phyloP scores from a whole-genome alignment of 2,888 invertebrate species.

The Ferdinandea cuprea region DNA sequence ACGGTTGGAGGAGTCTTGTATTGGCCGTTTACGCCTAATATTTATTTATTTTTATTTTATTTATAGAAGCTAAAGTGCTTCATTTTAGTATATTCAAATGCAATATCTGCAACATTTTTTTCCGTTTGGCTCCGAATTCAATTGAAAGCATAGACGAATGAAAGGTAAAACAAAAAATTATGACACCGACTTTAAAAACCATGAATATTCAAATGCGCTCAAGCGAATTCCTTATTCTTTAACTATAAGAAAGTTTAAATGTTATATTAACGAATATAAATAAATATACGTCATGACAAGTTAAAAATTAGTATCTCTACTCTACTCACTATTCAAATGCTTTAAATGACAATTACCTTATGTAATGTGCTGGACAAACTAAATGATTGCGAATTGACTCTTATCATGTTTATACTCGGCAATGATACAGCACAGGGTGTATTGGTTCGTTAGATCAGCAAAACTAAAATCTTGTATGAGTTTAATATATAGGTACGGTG shows the following conservation, averaged over 20 bases:
- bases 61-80: too few relatives aligned
- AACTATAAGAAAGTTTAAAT: slow-evolving; percentile 57
- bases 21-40: too few relatives aligned
- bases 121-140: too few relatives aligned
- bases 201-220: too few relatives aligned
- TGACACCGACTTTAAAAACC: too few relatives aligned
- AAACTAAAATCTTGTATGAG: slow-evolving; percentile 32
- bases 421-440: slow-evolving; percentile 29
- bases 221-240: slow-evolving; percentile 51
- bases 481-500: too few relatives aligned
- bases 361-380: slow-evolving; percentile 77
- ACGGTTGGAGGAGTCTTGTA: too few relatives aligned
- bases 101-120: too few relatives aligned
- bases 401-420: slow-evolving; percentile 75
- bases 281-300: slow-evolving; percentile 1
- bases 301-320: neutral
- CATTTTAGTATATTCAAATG: too few relatives aligned
- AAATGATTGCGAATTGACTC: slow-evolving; percentile 77
- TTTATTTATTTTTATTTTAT: too few relatives aligned
- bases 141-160: too few relatives aligned
- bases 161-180: too few relatives aligned
- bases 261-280: slow-evolving; percentile 28
- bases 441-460: slow-evolving; percentile 33
- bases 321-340: neutral
- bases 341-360: slow-evolving; percentile 75